A percentile compares a stretch with the other conserved stretches of the same genome.
Evolutionary conservation across 2,888 invertebrate species (phyloP).

Genomic region (Tiphia femorata): DNA sequence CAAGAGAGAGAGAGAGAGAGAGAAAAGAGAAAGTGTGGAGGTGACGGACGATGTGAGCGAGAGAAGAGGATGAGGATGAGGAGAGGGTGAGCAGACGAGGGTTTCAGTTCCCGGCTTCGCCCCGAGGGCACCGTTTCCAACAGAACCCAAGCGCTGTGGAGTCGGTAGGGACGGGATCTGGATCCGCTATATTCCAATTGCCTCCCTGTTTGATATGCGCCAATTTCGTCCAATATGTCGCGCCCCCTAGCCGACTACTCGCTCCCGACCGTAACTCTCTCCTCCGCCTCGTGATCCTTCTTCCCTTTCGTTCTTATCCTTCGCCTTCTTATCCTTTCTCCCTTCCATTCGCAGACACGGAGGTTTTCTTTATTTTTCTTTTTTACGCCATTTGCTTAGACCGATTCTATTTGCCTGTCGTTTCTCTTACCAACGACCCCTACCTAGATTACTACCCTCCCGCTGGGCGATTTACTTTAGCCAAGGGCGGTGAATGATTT

Average conservation of each 20-base stretch:
- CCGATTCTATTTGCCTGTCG: too few relatives aligned
- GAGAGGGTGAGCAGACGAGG: conserved; percentile 50
- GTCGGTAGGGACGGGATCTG: conserved; percentile 46
- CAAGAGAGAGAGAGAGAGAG: conserved; percentile 20
- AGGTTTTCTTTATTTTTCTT: not conserved
- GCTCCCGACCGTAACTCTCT: conserved; percentile 10
- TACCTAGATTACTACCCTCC: too few relatives aligned
- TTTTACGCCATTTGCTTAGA: not conserved
- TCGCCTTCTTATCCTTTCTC: not conserved
- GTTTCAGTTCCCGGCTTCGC: conserved; percentile 55
- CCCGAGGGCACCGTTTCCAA: conserved; percentile 64
- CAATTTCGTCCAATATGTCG: conserved; percentile 67
- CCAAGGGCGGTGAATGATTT: too few relatives aligned
- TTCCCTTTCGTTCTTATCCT: not conserved
- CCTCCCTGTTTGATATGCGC: conserved; percentile 66
- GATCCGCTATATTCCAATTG: conserved; percentile 64
- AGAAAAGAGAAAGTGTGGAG: not conserved
- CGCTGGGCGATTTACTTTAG: too few relatives aligned
- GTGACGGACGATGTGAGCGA: conserved; percentile 11
- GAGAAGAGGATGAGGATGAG: conserved; percentile 6
- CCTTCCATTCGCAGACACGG: not conserved
- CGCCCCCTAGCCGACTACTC: conserved; percentile 52
- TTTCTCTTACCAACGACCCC: too few relatives aligned
- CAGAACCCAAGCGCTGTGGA: conserved; percentile 51
- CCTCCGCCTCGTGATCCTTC: conserved; percentile 2